phyloP scores from a whole-genome alignment of 2,113 vertebrate species.

The Sinocyclocheilus grahami region DNA sequence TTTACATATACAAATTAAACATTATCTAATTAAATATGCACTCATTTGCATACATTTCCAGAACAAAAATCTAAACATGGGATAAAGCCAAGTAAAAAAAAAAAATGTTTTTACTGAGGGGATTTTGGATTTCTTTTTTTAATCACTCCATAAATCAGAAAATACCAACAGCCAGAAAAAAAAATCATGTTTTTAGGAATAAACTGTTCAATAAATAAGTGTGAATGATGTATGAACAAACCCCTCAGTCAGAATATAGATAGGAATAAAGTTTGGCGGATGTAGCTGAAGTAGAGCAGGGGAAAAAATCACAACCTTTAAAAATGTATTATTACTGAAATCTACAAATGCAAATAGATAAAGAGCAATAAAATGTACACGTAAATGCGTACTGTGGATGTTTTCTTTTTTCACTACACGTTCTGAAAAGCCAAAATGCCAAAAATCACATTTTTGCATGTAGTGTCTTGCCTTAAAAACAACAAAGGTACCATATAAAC shows the following conservation, averaged over 20 bases:
- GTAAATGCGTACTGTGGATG: neutral
- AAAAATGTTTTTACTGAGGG: neutral
- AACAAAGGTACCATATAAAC: too few species aligned
- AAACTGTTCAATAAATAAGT: neutral
- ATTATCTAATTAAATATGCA: too few species aligned
- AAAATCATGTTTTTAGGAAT: too few species aligned
- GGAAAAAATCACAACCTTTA: too few species aligned
- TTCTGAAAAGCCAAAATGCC: neutral
- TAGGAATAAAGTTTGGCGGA: neutral
- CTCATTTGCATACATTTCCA: too few species aligned
- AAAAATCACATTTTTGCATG: too few species aligned
- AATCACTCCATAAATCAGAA: neutral
- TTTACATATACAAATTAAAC: too few species aligned
- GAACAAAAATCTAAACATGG: neutral
- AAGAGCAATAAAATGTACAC: neutral
- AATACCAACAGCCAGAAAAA: neutral
- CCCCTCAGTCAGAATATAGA: neutral
- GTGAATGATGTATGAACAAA: neutral
- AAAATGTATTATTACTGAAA: neutral
- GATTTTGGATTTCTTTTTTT: neutral
- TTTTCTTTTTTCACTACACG: neutral
- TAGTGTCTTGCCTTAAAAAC: too few species aligned
- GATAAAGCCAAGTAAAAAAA: neutral
- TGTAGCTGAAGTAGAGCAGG: neutral
- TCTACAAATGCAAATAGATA: neutral